Conservation (phyloP, 2,888 invertebrate genomes). For the Drosophila ustulata region DNA sequence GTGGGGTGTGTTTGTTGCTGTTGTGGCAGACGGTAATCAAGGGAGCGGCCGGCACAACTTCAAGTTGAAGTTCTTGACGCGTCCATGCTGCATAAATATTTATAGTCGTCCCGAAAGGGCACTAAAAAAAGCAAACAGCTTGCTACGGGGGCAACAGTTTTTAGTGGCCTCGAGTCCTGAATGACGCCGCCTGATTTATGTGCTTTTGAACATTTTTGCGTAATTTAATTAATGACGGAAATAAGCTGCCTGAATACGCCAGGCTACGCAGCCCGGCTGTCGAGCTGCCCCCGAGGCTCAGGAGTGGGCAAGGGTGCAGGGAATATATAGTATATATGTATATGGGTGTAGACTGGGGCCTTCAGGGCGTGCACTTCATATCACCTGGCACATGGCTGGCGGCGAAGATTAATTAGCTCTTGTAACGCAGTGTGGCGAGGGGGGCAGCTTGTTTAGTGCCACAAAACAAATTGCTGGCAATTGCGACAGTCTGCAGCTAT, state of each 20-base stretch:
- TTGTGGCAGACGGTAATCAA: conserved; percentile 19
- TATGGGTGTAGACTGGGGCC: conserved; percentile 2
- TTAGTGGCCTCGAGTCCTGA: conserved; percentile 47
- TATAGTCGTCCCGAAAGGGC: conserved; percentile 68
- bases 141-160: conserved; percentile 40
- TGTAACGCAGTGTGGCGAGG: conserved; percentile 65
- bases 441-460: conserved; percentile 56
- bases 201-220: conserved; percentile 79
- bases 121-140: conserved; percentile 62
- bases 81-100: conserved; percentile 63
- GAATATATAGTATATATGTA: background rate
- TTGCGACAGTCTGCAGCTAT: conserved; percentile 44
- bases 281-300: conserved; percentile 5
- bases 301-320: background rate
- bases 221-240: conserved; percentile 81
- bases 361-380: conserved; percentile 62
- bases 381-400: conserved; percentile 54
- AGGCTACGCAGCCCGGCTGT: conserved; percentile 44
- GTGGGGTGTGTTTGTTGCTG: background rate
- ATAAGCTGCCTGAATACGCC: conserved; percentile 67
- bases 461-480: conserved; percentile 74
- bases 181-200: conserved; percentile 79
- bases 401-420: conserved; percentile 75
- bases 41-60: conserved; percentile 12
- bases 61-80: conserved; percentile 17